Conservation (phyloP, 1,140 invertebrate species). For the Ceratoteleas bidentatus region DNA sequence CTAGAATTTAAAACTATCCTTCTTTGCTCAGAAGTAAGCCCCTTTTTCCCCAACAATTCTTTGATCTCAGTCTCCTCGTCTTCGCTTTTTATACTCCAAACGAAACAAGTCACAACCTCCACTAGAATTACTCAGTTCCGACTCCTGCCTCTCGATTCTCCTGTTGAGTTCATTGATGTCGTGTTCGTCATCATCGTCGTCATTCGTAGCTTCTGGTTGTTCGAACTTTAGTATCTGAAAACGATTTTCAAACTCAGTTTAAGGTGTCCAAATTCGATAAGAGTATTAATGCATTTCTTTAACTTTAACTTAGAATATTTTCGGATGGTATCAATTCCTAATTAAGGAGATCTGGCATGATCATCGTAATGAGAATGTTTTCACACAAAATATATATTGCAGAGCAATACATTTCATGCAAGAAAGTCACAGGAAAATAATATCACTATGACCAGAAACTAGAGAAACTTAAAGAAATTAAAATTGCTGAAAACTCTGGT, state of each 20-base stretch:
- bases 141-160: constrained; percentile 76
- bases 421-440: too few species aligned
- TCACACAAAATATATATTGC: too few species aligned
- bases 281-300: neutral
- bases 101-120: constrained; percentile 62
- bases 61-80: too few species aligned
- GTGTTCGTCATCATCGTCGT: constrained; percentile 74
- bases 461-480: too few species aligned
- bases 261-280: neutral
- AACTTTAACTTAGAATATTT: neutral
- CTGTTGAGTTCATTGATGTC: constrained; percentile 74
- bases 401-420: too few species aligned
- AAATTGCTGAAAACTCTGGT: too few species aligned
- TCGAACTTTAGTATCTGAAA: constrained; percentile 77
- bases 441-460: too few species aligned
- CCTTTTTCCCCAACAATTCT: too few species aligned
- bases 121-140: constrained; percentile 72
- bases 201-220: constrained; percentile 68
- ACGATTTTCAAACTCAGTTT: neutral
- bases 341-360: too few species aligned
- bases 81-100: neutral
- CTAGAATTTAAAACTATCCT: too few species aligned
- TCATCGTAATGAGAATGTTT: too few species aligned
- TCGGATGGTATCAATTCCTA: neutral
- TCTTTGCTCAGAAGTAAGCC: too few species aligned